Percentiles rank a stretch among this genome's conserved stretches.
phyloP scores from a whole-genome alignment of 2,888 invertebrate species.

The Podabrus alpinus region DNA sequence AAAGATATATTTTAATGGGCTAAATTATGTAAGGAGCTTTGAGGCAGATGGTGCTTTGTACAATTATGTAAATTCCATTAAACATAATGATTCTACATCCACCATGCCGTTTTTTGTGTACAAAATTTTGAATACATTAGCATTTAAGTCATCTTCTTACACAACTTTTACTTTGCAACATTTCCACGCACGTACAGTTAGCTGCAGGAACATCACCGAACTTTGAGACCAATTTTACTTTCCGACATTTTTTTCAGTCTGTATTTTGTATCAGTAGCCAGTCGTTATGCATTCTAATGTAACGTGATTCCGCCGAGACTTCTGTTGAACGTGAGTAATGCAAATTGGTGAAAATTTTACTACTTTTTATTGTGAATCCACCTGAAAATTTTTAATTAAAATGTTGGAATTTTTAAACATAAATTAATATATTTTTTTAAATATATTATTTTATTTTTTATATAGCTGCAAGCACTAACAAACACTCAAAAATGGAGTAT shows the following conservation, averaged over 20 bases:
- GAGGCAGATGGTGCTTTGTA: conserved; percentile 23
- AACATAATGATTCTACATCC: conserved; percentile 24
- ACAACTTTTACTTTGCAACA: conserved; percentile 15
- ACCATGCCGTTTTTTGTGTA: conserved; percentile 12
- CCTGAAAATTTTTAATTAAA: conserved; percentile 42
- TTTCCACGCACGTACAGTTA: conserved; percentile 29
- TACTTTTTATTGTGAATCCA: conserved; percentile 45
- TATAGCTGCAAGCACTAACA: not conserved
- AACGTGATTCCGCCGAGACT: conserved; percentile 33
- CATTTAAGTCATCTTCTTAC: conserved; percentile 4
- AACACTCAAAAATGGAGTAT: too few species aligned
- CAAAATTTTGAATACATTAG: conserved; percentile 25
- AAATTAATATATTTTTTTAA: conserved; percentile 6
- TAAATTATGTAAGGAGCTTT: conserved; percentile 26
- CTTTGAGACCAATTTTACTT: conserved; percentile 39
- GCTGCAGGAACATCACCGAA: conserved; percentile 23
- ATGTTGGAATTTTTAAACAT: conserved; percentile 11
- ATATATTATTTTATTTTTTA: not conserved
- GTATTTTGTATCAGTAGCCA: conserved; percentile 39
- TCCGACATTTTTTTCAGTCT: conserved; percentile 40
- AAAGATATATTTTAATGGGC: conserved; percentile 14
- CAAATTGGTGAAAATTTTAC: conserved; percentile 45
- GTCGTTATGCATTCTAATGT: conserved; percentile 45
- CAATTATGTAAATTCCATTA: conserved; percentile 27
- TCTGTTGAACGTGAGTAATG: conserved; percentile 41